Conservation (phyloP, 92 coral and sea anemone genomes). For the Parazoanthus darwini region DNA sequence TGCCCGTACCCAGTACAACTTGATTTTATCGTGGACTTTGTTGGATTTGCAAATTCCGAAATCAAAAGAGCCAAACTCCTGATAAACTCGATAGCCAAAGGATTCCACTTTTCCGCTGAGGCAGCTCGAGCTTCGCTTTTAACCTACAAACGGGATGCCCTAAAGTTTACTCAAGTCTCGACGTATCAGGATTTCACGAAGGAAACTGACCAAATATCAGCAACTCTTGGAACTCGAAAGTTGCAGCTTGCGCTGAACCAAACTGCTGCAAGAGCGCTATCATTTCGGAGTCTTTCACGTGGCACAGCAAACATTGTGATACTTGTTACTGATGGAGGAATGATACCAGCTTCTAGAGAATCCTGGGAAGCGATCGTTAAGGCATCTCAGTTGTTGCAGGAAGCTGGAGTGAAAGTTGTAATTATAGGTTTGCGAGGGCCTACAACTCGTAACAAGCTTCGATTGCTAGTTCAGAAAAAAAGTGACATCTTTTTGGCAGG, state of each 20-base stretch:
- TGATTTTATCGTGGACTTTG: conserved; percentile 9
- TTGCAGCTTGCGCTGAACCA: conserved; percentile 2
- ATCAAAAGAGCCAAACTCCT: neutral
- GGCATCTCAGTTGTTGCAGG: conserved; percentile 55
- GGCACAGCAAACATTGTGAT: neutral
- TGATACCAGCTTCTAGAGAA: neutral
- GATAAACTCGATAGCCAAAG: conserved; percentile 13
- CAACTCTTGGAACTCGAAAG: neutral
- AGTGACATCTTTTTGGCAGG: conserved; percentile 29
- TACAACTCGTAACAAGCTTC: conserved; percentile 13
- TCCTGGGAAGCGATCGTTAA: conserved; percentile 7
- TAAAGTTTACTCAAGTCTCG: neutral
- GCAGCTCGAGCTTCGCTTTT: neutral
- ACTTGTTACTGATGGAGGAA: conserved; percentile 24
- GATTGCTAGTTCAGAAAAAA: conserved; percentile 39
- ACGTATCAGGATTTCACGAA: neutral
- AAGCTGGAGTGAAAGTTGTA: conserved; percentile 61
- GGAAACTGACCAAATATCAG: neutral
- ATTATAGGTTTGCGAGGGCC: conserved; percentile 57
- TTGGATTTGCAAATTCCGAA: neutral
- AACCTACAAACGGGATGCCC: neutral
- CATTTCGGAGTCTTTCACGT: neutral
- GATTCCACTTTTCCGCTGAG: neutral
- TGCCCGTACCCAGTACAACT: conserved; percentile 21
- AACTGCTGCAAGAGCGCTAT: conserved; percentile 6